phyloP scores from a whole-genome alignment of 2,888 invertebrate species.

The Drosophila paranaensis region DNA sequence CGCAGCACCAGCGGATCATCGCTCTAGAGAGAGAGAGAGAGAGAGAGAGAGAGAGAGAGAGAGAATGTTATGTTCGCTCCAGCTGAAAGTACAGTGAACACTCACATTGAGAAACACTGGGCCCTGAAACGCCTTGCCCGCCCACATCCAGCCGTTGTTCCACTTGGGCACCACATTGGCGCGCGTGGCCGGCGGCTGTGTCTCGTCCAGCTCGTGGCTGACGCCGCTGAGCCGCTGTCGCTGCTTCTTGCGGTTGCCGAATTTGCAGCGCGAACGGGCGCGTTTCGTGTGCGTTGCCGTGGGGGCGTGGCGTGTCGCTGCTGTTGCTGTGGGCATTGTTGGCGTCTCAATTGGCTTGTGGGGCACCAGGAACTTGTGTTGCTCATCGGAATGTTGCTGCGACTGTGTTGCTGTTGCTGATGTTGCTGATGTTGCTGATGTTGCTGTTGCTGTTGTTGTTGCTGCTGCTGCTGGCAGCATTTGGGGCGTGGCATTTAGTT shows the following conservation, averaged over 20 bases:
- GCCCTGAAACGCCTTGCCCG: conserved; percentile 92
- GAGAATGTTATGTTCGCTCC: too few species aligned
- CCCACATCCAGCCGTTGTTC: conserved; percentile 97
- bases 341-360: conserved; percentile 45
- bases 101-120: conserved; percentile 94
- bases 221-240: conserved; percentile 81
- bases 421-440: conserved; percentile 5
- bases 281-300: conserved; percentile 74
- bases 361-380: conserved; percentile 80
- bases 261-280: conserved; percentile 83
- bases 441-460: conserved; percentile 54
- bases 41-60: conserved; percentile 27
- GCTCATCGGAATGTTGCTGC: conserved; percentile 76
- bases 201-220: conserved; percentile 84
- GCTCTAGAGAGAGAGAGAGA: too few species aligned
- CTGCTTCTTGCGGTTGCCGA: conserved; percentile 83
- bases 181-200: conserved; percentile 84
- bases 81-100: background rate
- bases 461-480: conserved; percentile 22
- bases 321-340: conserved; percentile 24
- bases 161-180: conserved; percentile 88
- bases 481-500: conserved; percentile 41
- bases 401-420: conserved; percentile 40
- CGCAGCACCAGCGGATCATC: conserved; percentile 91
- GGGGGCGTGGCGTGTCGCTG: conserved; percentile 13